Conservation (phyloP, 2,888 invertebrate genomes). For the Tipula lateralis region DNA sequence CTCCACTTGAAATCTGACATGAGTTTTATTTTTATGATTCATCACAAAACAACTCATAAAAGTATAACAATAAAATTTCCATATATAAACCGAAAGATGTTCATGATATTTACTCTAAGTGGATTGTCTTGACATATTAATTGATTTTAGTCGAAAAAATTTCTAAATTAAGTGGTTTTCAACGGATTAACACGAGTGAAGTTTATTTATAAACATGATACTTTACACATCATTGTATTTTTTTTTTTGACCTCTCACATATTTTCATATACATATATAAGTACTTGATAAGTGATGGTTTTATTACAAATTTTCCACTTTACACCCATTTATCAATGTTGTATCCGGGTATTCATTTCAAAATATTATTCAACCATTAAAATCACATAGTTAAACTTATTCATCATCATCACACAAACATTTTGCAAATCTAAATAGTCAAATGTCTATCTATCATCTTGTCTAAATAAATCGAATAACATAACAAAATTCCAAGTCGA, state of each 20-base stretch:
- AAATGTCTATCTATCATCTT: constrained; percentile 14
- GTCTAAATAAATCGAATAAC: not conserved
- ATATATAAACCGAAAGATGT: not conserved
- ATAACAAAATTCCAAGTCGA: not conserved
- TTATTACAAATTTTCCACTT: not conserved
- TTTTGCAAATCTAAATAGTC: not conserved
- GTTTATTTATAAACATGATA: not conserved
- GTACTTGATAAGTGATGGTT: not conserved
- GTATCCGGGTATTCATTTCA: not conserved
- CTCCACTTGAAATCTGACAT: not conserved
- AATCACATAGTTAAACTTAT: not conserved
- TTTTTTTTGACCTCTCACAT: not conserved
- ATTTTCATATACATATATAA: not conserved
- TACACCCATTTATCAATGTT: not conserved
- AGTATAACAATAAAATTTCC: not conserved
- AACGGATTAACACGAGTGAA: not conserved
- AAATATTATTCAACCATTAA: not conserved
- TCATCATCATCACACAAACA: not conserved
- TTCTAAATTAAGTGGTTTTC: not conserved
- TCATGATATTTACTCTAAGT: not conserved
- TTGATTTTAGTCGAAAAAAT: not conserved
- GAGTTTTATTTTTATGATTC: not conserved
- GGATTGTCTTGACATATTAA: not conserved
- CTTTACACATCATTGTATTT: not conserved
- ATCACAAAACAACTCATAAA: not conserved